Evolutionary conservation across 2,113 vertebrate species (phyloP).

Genomic region (Physeter macrocephalus): DNA sequence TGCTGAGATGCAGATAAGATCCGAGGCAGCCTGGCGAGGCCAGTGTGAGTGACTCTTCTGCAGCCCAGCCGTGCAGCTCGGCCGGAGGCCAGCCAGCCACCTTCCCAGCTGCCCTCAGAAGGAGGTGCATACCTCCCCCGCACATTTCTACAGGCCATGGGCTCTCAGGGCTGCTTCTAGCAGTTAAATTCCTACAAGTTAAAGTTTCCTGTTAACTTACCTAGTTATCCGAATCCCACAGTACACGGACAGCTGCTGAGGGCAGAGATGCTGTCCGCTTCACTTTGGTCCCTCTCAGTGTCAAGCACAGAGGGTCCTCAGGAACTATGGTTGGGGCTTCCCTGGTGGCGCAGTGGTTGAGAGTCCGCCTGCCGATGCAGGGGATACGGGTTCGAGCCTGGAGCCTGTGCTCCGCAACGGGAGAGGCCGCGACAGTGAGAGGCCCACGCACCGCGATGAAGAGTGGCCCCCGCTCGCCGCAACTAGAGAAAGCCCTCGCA

Average conservation of each 20-base stretch:
- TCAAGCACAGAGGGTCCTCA: neutral
- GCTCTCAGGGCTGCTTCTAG: neutral
- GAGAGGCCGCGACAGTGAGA: too few species aligned
- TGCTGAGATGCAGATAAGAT: neutral
- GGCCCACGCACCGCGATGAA: too few species aligned
- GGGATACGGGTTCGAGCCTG: too few species aligned
- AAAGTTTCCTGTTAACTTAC: neutral
- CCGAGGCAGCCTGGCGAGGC: neutral
- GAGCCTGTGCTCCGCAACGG: too few species aligned
- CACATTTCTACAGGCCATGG: neutral
- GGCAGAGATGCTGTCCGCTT: neutral
- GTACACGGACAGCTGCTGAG: neutral
- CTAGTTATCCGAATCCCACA: neutral
- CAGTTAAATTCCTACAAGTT: neutral
- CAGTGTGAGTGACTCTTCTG: neutral
- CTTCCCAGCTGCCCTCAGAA: neutral
- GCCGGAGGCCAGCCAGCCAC: neutral
- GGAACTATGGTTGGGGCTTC: neutral
- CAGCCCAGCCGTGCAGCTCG: neutral
- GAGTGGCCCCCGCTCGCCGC: too few species aligned
- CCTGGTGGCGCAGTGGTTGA: too few species aligned
- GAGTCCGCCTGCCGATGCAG: too few species aligned
- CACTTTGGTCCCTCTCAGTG: neutral
- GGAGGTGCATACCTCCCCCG: neutral
- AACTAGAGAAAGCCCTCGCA: too few species aligned